Evolutionary conservation across 1,140 invertebrate genomes (phyloP).

Genomic region (Zaprionus taronus): DNA sequence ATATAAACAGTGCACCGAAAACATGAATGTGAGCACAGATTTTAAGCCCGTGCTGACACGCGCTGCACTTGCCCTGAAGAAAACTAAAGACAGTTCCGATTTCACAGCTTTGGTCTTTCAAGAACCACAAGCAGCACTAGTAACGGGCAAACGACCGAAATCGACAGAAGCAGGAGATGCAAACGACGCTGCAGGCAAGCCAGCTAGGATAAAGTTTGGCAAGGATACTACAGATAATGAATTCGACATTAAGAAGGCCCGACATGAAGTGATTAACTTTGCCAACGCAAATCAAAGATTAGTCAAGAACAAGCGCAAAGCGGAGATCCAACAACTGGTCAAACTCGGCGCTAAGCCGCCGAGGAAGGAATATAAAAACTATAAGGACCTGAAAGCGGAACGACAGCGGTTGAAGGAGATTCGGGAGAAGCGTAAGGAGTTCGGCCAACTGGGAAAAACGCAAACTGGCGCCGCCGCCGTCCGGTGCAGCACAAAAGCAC

Average conservation of each 20-base stretch:
- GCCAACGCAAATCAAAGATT: constrained; percentile 87
- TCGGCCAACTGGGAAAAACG: constrained; percentile 85
- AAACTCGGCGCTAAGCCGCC: constrained; percentile 88
- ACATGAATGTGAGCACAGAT: constrained; percentile 62
- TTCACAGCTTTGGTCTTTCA: constrained; percentile 67
- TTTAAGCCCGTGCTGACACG: constrained; percentile 76
- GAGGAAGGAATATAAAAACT: constrained; percentile 86
- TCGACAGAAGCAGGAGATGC: neutral
- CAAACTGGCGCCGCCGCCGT: constrained; percentile 84
- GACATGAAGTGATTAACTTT: constrained; percentile 88
- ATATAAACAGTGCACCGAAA: neutral
- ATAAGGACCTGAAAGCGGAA: constrained; percentile 85
- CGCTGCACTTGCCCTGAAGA: constrained; percentile 63
- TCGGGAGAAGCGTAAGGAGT: constrained; percentile 82
- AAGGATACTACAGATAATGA: constrained; percentile 39
- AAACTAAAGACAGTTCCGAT: constrained; percentile 26
- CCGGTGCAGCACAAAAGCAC: constrained; percentile 84
- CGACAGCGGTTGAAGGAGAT: constrained; percentile 78
- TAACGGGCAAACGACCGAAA: constrained; percentile 4
- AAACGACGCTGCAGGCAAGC: constrained; percentile 1
- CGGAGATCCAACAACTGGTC: constrained; percentile 87
- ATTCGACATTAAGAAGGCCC: constrained; percentile 86
- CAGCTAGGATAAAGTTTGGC: neutral
- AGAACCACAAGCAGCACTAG: constrained; percentile 38
- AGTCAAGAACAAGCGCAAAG: constrained; percentile 86